phyloP scores from a whole-genome alignment of 2,113 vertebrate species.

The Gallinago jamesoni region DNA sequence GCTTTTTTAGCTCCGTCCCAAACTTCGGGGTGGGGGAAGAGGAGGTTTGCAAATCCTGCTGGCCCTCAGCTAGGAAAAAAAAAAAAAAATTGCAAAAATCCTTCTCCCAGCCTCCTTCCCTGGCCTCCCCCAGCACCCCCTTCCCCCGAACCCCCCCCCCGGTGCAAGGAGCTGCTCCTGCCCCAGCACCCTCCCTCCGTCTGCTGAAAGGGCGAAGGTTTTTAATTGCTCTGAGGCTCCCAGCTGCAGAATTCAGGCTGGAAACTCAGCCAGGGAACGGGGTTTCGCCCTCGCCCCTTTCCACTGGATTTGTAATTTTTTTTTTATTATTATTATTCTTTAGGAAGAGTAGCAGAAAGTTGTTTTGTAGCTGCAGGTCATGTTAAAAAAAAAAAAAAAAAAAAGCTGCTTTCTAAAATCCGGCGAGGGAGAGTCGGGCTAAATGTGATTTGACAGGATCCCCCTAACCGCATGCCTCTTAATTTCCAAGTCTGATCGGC shows the following conservation, averaged over 20 bases:
- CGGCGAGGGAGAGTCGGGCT: background rate
- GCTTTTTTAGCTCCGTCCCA: background rate
- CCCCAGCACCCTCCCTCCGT: background rate
- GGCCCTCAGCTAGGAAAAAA: background rate
- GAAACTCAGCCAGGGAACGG: background rate
- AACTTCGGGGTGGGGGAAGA: background rate
- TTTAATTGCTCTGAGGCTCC: background rate
- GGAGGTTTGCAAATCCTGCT: slow-evolving; percentile 44
- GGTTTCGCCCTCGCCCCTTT: background rate
- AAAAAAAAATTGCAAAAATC: background rate
- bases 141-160: no score
- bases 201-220: background rate
- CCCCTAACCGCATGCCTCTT: slow-evolving; percentile 41
- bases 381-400: background rate
- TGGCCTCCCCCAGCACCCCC: background rate
- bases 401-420: slow-evolving; percentile 22
- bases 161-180: background rate
- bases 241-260: slow-evolving; percentile 2
- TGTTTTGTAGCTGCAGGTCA: slow-evolving; percentile 50
- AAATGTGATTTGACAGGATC: slow-evolving; percentile 49
- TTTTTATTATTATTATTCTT: background rate
- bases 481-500: slow-evolving; percentile 58
- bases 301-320: background rate
- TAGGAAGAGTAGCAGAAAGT: slow-evolving; percentile 21
- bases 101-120: background rate